Base-by-base conservation (phyloP, 2,888 invertebrate species). In the Ernsta delagoae region DNA sequence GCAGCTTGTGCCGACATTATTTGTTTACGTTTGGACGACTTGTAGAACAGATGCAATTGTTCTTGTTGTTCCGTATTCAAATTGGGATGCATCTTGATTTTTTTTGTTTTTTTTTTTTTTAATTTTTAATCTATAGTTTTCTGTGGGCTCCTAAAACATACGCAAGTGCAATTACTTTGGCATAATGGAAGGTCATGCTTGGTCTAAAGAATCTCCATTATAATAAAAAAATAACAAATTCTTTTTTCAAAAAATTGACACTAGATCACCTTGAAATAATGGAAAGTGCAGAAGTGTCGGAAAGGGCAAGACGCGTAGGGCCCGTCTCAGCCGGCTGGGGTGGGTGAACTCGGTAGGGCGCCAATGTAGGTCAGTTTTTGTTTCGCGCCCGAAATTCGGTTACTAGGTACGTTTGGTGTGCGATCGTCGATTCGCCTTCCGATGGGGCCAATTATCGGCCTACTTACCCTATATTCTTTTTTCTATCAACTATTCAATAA, bases 281-380 rank as follows among this genome's bases (percentile, higher is more conserved):
- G 69, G 83, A 85, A 86, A 88, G 86, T 88, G 87, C 88, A 86
- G 78, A 79, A 72, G 72, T 75, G 77, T 78, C 77, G 79, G 75
- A 79, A 84, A 88, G 87, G 88, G 88, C 84, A 88, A 87, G 88
- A 81, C 83, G 83, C 81, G 84, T 83, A 87, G 90, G 89, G 88
- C 82, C 78, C 84, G 88, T 82, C 86, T 86, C 84, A 78, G 81
- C 77, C 82, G 82, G 81, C 86, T 82, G 91, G 92, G 92, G 92
- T 92, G 90, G 90, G 79, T 91, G 92, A 92, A 92, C 92, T 86
- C 89, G 79, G 83, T 86, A 85, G 90, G 92, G 92, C 88, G 90
- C 87, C 80, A 78, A 92, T 90, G 88, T 93, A 92, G 93, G 93
- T 93, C 93, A 92, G 91, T 91, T 93, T 92, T 93, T 92, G 93